Evolutionary conservation across 1,140 invertebrate species (phyloP).

Genomic region (Theocolax elegans): DNA sequence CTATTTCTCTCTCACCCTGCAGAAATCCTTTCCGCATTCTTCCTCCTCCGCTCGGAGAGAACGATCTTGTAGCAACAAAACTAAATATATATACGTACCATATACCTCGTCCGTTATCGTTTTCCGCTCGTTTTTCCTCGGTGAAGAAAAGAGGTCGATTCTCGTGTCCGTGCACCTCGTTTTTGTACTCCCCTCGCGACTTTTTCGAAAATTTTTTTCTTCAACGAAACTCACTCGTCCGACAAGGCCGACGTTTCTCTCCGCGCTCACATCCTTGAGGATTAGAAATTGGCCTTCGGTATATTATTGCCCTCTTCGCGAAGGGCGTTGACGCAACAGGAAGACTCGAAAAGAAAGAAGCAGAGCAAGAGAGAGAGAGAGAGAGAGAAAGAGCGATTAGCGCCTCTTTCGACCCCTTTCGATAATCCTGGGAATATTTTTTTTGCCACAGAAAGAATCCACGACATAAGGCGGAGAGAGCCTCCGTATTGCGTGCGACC

Average conservation of each 20-base stretch:
- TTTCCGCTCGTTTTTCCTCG: neutral
- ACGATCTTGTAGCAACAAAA: too few relatives aligned
- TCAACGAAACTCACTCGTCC: neutral
- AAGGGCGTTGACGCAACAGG: constrained; percentile 27
- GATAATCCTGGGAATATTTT: constrained; percentile 45
- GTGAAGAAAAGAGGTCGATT: neutral
- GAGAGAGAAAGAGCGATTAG: constrained; percentile 1
- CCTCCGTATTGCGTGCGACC: constrained; percentile 30
- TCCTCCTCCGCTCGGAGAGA: neutral
- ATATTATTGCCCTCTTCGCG: constrained; percentile 5
- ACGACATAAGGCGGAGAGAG: neutral
- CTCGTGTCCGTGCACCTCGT: neutral
- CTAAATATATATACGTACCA: too few relatives aligned
- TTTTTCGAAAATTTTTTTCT: constrained; percentile 36
- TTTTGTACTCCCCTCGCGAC: neutral
- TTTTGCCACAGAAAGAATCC: constrained; percentile 28
- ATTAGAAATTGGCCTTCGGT: constrained; percentile 63
- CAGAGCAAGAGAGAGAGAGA: neutral
- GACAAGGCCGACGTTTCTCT: constrained; percentile 50
- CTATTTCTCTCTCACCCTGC: neutral
- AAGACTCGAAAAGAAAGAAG: neutral
- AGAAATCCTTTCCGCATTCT: neutral
- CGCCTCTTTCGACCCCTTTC: constrained; percentile 35
- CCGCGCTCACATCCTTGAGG: constrained; percentile 52
- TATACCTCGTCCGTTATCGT: neutral